Conservation (phyloP, 2,113 vertebrate species). For the Seriola rivoliana region DNA sequence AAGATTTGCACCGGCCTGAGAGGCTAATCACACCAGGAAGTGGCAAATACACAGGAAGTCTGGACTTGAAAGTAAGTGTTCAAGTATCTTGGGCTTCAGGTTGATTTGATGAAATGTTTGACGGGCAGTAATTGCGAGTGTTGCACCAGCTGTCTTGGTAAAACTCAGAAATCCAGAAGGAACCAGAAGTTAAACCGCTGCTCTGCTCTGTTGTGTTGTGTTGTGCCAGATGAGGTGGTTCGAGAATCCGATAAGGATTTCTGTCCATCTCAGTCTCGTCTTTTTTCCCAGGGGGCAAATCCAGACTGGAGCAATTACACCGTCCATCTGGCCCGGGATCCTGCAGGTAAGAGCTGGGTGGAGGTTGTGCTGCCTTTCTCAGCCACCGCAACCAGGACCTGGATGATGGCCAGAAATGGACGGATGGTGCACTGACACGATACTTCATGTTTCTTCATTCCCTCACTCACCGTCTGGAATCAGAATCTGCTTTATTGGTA, state of each 20-base stretch:
- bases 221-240: background rate
- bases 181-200: background rate
- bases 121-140: background rate
- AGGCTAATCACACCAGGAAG: background rate
- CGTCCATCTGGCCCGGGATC: background rate
- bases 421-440: background rate
- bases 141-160: background rate
- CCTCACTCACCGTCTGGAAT: background rate
- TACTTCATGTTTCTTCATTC: background rate
- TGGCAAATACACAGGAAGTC: background rate
- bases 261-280: background rate
- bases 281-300: background rate
- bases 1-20: background rate
- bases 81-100: background rate
- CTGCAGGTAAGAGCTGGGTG: background rate
- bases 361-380: background rate
- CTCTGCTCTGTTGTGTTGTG: background rate
- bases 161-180: background rate
- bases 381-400: background rate
- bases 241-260: background rate
- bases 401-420: background rate
- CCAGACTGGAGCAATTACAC: slow-evolving; percentile 5
- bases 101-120: background rate
- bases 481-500: background rate
- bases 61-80: too few species aligned